Evolutionary conservation across 2,113 vertebrate species (phyloP).

Genomic region (Solenodon paradoxus): DNA sequence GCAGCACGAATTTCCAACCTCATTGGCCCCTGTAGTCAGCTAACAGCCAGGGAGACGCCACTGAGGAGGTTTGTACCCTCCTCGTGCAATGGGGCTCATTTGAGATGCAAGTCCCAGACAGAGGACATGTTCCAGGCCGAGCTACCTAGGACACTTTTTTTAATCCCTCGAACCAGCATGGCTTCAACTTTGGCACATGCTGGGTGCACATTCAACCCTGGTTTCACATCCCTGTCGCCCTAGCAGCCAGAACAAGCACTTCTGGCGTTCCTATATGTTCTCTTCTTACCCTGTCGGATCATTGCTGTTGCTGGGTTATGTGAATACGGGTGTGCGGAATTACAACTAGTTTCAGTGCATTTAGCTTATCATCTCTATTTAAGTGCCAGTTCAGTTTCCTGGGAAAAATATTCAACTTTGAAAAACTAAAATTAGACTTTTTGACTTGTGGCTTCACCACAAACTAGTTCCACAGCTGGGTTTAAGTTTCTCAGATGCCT

Average conservation of each 20-base stretch:
- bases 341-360: not conserved
- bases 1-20: not conserved
- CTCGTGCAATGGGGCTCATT: not conserved
- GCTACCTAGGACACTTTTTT: not conserved
- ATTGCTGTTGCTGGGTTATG: not conserved
- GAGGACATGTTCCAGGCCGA: not conserved
- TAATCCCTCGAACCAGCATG: not conserved
- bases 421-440: not conserved
- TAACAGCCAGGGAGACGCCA: not conserved
- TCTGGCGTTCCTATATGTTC: not conserved
- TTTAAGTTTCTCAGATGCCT: not conserved
- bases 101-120: not conserved
- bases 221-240: not conserved
- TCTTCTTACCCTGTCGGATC: not conserved
- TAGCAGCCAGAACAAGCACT: not conserved
- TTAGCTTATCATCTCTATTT: not conserved
- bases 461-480: not conserved
- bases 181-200: not conserved
- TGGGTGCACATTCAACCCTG: not conserved
- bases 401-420: not conserved
- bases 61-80: too few species aligned
- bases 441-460: not conserved
- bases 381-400: not conserved
- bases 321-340: not conserved
- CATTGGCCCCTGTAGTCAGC: rapidly evolving